phyloP scores from a whole-genome alignment of 92 coral and sea anemone species.

The Epizoanthus illoricatus region DNA sequence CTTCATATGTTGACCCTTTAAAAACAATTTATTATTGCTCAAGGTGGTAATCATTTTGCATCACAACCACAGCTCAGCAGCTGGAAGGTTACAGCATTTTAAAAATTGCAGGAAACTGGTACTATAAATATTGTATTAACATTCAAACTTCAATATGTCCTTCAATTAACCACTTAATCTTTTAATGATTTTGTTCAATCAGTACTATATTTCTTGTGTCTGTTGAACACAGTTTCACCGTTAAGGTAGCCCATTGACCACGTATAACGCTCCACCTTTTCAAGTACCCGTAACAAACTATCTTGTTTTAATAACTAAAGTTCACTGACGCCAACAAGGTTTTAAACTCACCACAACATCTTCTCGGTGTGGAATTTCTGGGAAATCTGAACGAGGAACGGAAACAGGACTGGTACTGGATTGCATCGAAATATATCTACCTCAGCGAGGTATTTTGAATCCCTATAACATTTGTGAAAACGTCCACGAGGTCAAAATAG shows the following conservation, averaged over 20 bases:
- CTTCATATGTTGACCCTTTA: too few species aligned
- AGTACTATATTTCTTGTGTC: too few species aligned
- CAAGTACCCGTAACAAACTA: background rate
- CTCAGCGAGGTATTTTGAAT: background rate
- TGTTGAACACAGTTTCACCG: background rate
- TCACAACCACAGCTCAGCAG: too few species aligned
- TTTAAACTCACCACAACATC: constrained; percentile 70
- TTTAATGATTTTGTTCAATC: too few species aligned
- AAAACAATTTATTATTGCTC: too few species aligned
- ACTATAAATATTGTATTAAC: too few species aligned
- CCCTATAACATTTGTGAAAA: constrained; percentile 7
- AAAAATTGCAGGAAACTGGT: too few species aligned
- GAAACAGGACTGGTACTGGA: constrained; percentile 57
- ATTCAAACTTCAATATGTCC: too few species aligned
- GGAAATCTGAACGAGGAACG: constrained; percentile 69
- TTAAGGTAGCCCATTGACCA: background rate
- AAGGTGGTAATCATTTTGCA: too few species aligned
- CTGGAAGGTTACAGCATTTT: too few species aligned
- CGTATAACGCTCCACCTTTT: background rate
- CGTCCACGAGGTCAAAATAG: background rate
- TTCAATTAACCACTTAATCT: too few species aligned
- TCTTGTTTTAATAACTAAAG: too few species aligned
- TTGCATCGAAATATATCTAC: constrained; percentile 58
- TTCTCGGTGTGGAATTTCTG: constrained; percentile 93
- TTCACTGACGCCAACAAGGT: background rate